Percentiles rank a stretch among this genome's conserved stretches.
These are phyloP conservation scores for Origma solitaria DNA, from an alignment of 2,113 vertebrate genomes.

Conservation along the genomic window DNA sequence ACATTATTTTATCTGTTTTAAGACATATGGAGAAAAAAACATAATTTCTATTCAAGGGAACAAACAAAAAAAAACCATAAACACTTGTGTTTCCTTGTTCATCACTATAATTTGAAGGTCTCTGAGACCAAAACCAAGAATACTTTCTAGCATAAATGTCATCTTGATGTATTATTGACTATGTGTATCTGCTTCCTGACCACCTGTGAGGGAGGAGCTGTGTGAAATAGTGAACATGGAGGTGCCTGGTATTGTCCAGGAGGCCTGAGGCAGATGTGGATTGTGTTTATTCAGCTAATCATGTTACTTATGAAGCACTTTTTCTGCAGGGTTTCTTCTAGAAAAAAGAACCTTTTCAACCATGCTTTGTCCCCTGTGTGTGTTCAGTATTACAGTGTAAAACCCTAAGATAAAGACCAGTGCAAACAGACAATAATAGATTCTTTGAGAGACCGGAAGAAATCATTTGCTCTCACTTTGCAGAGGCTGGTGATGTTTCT, in stretches of 20 bases:
- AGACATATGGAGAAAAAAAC: not conserved
- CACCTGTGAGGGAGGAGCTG: not conserved
- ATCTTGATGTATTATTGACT: not conserved
- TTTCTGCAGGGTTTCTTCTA: not conserved
- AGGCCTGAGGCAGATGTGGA: not conserved
- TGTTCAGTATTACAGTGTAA: not conserved
- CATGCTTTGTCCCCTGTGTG: not conserved
- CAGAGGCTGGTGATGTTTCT: not conserved
- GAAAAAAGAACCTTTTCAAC: not conserved
- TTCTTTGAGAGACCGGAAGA: not conserved
- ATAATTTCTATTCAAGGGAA: not conserved
- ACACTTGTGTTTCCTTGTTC: not conserved
- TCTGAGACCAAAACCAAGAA: not conserved
- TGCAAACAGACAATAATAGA: not conserved
- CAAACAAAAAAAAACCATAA: not conserved
- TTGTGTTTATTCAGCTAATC: not conserved
- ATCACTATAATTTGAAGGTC: not conserved
- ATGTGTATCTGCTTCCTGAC: not conserved
- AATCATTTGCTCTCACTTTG: conserved; percentile 26
- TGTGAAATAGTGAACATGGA: not conserved
- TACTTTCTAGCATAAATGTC: not conserved
- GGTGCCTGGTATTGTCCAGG: not conserved
- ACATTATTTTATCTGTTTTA: not conserved
- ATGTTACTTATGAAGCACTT: not conserved
- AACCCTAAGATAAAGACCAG: not conserved